A percentile compares a stretch with the other conserved stretches of the same genome.
Evolutionary conservation across 2,888 invertebrate species (phyloP).

Genomic region (Ferdinandea cuprea): DNA sequence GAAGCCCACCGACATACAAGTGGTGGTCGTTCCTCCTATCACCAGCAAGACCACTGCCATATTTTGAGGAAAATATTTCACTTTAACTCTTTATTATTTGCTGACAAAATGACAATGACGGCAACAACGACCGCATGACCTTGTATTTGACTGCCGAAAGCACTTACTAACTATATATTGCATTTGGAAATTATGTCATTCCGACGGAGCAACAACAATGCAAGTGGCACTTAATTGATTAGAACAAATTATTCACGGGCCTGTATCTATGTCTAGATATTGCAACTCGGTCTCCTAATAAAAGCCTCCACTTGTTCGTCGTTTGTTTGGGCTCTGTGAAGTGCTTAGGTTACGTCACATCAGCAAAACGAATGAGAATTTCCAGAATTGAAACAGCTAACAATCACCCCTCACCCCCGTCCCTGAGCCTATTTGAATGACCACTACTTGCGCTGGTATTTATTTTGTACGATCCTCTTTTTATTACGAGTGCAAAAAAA

Average conservation of each 20-base stretch:
- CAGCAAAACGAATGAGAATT: conserved; percentile 43
- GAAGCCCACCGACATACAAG: neutral
- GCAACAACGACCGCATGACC: conserved; percentile 36
- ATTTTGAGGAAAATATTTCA: conserved; percentile 19
- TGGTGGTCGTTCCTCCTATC: conserved; percentile 5
- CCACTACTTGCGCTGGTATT: conserved; percentile 50
- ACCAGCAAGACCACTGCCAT: conserved; percentile 19
- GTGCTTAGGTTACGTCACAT: conserved; percentile 59
- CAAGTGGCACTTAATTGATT: conserved; percentile 62
- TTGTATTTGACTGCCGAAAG: conserved; percentile 51
- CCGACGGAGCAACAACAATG: conserved; percentile 34
- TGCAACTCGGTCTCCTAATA: conserved; percentile 34
- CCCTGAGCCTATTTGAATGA: conserved; percentile 39
- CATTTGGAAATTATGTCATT: conserved; percentile 70
- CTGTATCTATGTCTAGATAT: conserved; percentile 12
- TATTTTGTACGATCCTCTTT: conserved; percentile 56
- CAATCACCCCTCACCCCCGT: neutral
- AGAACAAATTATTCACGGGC: conserved; percentile 62
- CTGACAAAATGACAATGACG: conserved; percentile 5
- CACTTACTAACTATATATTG: conserved; percentile 47
- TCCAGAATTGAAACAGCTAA: conserved; percentile 16
- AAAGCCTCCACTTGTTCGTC: conserved; percentile 54
- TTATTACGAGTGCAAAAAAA: conserved; percentile 7
- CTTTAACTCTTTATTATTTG: conserved; percentile 52
- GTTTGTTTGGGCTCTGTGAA: conserved; percentile 17